These are phyloP conservation scores for Characodon lateralis DNA, from an alignment of 2,797 vertebrate genomes.

Conservation along the genomic window DNA sequence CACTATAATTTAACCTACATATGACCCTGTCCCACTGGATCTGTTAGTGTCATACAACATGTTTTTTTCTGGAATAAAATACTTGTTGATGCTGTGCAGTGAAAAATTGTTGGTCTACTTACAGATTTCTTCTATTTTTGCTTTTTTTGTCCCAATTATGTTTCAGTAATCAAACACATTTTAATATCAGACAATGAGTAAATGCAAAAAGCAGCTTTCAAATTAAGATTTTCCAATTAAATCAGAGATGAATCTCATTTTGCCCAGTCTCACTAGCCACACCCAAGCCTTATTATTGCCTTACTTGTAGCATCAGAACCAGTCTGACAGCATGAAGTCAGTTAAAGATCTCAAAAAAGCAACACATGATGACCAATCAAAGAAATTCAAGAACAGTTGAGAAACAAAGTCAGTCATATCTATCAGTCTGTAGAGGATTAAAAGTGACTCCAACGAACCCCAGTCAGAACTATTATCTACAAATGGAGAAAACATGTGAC, in stretches of 20 bases:
- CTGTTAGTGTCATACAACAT: constrained; percentile 43
- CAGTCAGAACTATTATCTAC: too few species aligned
- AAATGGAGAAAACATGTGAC: too few species aligned
- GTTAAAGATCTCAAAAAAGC: too few species aligned
- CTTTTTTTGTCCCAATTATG: background rate
- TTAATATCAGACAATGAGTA: background rate
- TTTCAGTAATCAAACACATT: background rate
- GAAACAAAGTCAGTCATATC: too few species aligned
- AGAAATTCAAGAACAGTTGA: too few species aligned
- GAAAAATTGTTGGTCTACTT: too few species aligned
- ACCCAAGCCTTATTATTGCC: background rate
- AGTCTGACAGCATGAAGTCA: too few species aligned
- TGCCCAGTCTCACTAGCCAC: background rate
- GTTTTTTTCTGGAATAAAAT: constrained; percentile 28
- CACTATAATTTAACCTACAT: constrained; percentile 48
- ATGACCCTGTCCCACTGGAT: constrained; percentile 31
- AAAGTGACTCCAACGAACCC: too few species aligned
- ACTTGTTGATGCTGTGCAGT: background rate
- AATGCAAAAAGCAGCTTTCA: background rate
- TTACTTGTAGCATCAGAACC: too few species aligned
- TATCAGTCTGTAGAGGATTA: too few species aligned
- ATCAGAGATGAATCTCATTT: background rate
- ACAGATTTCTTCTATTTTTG: constrained; percentile 13
- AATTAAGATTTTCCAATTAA: background rate
- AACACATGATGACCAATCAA: too few species aligned